phyloP scores from a whole-genome alignment of 2,888 invertebrate species.

The Steinernema scapterisci region DNA sequence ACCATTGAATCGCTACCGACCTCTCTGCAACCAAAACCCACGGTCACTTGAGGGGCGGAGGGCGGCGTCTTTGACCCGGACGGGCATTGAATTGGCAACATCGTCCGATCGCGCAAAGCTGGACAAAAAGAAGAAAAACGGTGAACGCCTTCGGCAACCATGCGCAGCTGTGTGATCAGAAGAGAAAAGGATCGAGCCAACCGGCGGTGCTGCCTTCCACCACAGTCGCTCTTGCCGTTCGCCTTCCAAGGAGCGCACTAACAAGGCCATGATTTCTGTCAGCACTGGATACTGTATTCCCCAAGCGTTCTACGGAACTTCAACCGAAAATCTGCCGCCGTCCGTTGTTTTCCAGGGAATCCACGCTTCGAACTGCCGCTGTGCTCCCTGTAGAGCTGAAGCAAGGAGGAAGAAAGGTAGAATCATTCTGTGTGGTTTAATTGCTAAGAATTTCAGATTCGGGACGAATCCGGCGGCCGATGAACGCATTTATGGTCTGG shows the following conservation, averaged over 20 bases:
- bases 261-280: not conserved
- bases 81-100: constrained; percentile 31
- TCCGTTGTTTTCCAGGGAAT: not conserved
- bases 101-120: constrained; percentile 15
- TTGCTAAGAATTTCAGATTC: not conserved
- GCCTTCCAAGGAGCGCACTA: not conserved
- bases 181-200: not conserved
- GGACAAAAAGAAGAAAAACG: constrained; percentile 8
- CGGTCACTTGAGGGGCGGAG: not conserved
- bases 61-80: constrained; percentile 16
- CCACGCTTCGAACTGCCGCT: constrained; percentile 7
- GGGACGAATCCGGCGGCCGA: constrained; percentile 38
- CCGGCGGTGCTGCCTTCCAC: not conserved
- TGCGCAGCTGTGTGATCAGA: constrained; percentile 25
- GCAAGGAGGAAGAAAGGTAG: constrained; percentile 11
- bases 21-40: no score
- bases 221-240: not conserved
- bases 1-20: no score
- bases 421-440: no score
- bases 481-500: constrained; percentile 49
- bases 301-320: not conserved
- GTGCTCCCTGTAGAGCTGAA: not conserved
- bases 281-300: not conserved
- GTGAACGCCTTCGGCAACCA: constrained; percentile 21
- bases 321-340: not conserved